Base-by-base conservation (phyloP, 2,888 invertebrate species). In the Agrochola circellaris region DNA sequence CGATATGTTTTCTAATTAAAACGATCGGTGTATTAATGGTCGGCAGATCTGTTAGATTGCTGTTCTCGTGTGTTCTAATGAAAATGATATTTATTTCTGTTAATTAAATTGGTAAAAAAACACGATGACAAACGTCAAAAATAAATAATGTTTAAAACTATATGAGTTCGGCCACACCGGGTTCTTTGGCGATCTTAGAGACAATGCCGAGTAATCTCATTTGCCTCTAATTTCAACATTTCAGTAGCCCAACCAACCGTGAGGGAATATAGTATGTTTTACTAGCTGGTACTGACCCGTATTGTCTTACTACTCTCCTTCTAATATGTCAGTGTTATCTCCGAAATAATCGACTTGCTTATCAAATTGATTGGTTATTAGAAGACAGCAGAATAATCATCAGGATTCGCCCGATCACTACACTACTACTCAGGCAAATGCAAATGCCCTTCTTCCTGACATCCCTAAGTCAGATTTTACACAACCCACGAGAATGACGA, bases 1-100 rank as follows among this genome's bases (percentile, higher is more conserved):
- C 85, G 64, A 87, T 87, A 85, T 87, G 81, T 88, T 87, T 86
- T 84, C 77, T 87, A 87, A 87, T 87, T 87, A 88, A 87, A 82
- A 68, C 78, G 71, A 88, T 86, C 72, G 56, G 26, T 60, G 77
- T 76, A 84, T 75, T 84, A 86, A 83, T 86, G 80, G 77, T 51
- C 62, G 70, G 77, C 34, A 81, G 76, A 88, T 84, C 70, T 61
- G 34, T 70, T 34, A 60, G 79, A 73, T 77, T 66, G 73, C 73
- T 64, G 87, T 82, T 80, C 73, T 60, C 45, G 1, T 45, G 60
- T 23, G 15, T 8, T 48, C 15, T 11, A 15, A 9, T 67, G 15
- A 30, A 15, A 23, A 8, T 66, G 20, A 30, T 17, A n/a, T 56
- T 20, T 51, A 20, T 20, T 8, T 8, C 8, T 20, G 51, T 8